Evolutionary conservation across 2,888 invertebrate genomes (phyloP), one percentile per base, ranked within the genome.

Genomic region (Stramonita haemastoma): DNA sequence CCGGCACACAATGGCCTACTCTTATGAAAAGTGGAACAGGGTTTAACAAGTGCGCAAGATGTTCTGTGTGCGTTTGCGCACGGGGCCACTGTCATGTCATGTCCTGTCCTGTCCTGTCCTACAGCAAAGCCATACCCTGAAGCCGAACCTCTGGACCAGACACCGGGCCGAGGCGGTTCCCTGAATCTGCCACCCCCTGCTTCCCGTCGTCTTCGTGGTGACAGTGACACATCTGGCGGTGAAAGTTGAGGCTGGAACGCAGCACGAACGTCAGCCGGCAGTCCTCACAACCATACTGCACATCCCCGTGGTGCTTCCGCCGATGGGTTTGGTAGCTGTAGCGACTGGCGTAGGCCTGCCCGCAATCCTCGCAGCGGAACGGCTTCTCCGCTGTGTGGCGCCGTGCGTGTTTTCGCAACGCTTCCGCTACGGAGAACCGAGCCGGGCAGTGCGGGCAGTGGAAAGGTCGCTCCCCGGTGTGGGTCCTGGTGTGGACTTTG

Each of bases 351-450:
- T 89, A 90, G 15, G 56, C 70, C 84, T 88, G 89, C 0, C 90
- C 90, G 86, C 90, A 90, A 46, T 87, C 88, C 36, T 90, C 89
- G 73, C 90, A 90, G n/a, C 83, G 36, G 56, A 83, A 90, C 1
- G 86, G 88, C 86, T 89, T 90, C 57, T 90, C 90, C 73, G 88
- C 90, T n/a, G 89, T 90, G 89, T 90, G 90, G 8, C 79, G 36
- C 60, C 57, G 66, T 32, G 86, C 88, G 88, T 90, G 90, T 17
- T 29, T 66, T 36, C 85, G 88, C 56, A 90, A 81, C 29, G 60
- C 88, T 15, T 77, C 88, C 46, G 34, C 29, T n/a, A 89, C 81
- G 4, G 86, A 26, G 77, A 90, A 90, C 81, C 87, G 79, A 73
- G 73, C 73, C 22, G 32, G 83, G 79, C 90, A 90, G n/a, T 87